A percentile compares a stretch with the other conserved stretches of the same genome.
phyloP scores from a whole-genome alignment of 2,797 vertebrate genomes.

The Argya squamiceps region DNA sequence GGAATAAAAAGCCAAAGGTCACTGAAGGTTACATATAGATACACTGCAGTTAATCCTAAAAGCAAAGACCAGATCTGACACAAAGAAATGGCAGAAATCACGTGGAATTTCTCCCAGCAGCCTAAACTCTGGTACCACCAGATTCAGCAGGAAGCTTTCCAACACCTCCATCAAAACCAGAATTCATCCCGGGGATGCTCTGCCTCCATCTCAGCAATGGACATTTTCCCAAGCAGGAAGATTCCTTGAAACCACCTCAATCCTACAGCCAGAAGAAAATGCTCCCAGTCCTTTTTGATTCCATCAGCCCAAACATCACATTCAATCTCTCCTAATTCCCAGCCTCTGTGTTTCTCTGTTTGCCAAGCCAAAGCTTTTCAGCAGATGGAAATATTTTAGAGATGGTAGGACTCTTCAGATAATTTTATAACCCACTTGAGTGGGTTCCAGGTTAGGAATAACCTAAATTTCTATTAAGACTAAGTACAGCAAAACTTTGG shows the following conservation, averaged over 20 bases:
- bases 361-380: background rate
- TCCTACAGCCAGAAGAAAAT: background rate
- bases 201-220: background rate
- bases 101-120: background rate
- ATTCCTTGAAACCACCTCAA: background rate
- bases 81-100: background rate
- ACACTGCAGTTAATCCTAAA: background rate
- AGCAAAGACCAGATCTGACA: background rate
- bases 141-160: background rate
- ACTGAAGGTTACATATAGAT: background rate
- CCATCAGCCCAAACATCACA: background rate
- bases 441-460: background rate
- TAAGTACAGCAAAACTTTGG: background rate
- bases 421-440: background rate
- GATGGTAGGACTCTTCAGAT: background rate
- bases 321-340: background rate
- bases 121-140: background rate
- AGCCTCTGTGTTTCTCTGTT: background rate
- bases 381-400: constrained; percentile 9
- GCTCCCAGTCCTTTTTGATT: background rate
- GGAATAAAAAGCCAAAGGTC: constrained; percentile 34
- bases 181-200: background rate
- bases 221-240: background rate
- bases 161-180: background rate
- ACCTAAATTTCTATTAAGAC: background rate